Conservation (phyloP, 2,113 vertebrate species). For the Anarrhichthys ocellatus region DNA sequence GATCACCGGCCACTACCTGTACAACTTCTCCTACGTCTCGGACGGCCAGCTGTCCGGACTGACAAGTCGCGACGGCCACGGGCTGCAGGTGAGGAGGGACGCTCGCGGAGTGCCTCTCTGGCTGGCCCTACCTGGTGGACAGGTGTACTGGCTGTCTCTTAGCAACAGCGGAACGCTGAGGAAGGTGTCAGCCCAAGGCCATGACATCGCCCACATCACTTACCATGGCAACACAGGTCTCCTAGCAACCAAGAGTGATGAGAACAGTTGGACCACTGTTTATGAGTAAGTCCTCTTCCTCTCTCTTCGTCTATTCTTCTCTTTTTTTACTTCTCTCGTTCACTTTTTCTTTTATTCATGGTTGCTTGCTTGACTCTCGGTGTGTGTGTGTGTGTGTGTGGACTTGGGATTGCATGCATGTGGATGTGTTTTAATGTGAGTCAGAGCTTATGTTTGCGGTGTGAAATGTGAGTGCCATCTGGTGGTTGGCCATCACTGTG, state of each 20-base stretch:
- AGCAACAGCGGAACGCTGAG: slow-evolving; percentile 93
- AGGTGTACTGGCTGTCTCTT: slow-evolving; percentile 95
- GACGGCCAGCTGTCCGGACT: slow-evolving; percentile 88
- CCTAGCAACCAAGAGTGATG: slow-evolving; percentile 95
- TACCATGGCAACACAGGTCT: slow-evolving; percentile 95
- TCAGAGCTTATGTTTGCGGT: slow-evolving; percentile 5
- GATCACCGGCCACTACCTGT: slow-evolving; percentile 93
- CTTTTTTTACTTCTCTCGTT: background rate
- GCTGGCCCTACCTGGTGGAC: slow-evolving; percentile 92
- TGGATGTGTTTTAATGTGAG: slow-evolving; percentile 23
- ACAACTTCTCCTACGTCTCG: slow-evolving; percentile 92
- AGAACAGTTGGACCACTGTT: slow-evolving; percentile 97
- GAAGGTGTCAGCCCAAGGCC: slow-evolving; percentile 94
- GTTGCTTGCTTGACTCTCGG: slow-evolving; percentile 5
- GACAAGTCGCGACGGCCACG: slow-evolving; percentile 86
- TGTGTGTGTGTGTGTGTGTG: background rate
- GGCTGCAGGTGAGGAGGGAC: slow-evolving; percentile 91
- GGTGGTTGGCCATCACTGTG: slow-evolving; percentile 48
- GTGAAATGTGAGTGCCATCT: slow-evolving; percentile 79
- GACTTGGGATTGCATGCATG: slow-evolving; percentile 8
- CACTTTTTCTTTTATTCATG: background rate
- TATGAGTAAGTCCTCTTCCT: slow-evolving; percentile 90
- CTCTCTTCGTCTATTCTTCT: slow-evolving; percentile 1
- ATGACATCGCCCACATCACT: slow-evolving; percentile 94
- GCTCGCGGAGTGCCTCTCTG: slow-evolving; percentile 92